Evolutionary conservation across 2,113 vertebrate species (phyloP).

Genomic region (Machaerirhynchus nigripectus): DNA sequence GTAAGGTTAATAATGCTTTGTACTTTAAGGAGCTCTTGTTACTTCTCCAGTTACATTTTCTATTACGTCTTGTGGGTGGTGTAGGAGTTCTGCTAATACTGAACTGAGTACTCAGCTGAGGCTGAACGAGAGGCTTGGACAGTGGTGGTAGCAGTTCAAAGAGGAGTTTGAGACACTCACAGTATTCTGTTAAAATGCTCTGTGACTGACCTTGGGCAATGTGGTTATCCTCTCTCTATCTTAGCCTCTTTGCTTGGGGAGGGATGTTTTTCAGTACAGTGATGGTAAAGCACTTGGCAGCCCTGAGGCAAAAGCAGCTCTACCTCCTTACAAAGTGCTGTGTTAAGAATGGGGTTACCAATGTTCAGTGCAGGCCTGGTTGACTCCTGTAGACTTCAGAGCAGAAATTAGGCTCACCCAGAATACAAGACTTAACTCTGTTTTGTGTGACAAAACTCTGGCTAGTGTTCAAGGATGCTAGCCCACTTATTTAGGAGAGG

Average conservation of each 20-base stretch:
- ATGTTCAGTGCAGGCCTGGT: neutral
- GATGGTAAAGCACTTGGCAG: neutral
- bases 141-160: neutral
- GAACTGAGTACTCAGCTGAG: neutral
- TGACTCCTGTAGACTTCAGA: neutral
- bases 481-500: neutral
- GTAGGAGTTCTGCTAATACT: neutral
- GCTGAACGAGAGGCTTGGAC: neutral
- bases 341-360: rapidly evolving
- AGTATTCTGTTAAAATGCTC: neutral
- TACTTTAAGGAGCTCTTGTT: neutral
- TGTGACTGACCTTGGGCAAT: neutral
- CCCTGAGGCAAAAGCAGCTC: neutral
- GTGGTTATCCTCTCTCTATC: neutral
- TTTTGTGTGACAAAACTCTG: neutral
- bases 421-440: neutral
- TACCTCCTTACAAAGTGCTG: neutral
- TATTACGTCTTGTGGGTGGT: neutral
- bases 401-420: neutral
- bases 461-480: neutral
- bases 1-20: neutral
- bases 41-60: neutral
- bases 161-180: neutral
- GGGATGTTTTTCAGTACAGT: neutral
- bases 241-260: neutral